Evolutionary conservation across 2,888 invertebrate genomes (phyloP).

Genomic region (Himalopsyche kuldschensis): DNA sequence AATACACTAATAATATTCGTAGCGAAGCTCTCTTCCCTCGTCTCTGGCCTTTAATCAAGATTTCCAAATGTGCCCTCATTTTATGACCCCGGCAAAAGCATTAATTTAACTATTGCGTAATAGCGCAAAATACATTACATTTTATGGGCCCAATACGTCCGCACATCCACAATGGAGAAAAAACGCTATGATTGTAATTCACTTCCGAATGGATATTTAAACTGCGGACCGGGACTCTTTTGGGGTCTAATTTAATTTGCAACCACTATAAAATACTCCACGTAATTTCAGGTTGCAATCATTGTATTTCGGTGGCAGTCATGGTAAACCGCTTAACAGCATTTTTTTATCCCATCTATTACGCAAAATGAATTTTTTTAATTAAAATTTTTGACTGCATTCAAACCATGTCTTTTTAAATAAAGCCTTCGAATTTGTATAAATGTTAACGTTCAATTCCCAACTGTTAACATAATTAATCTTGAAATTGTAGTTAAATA

Average conservation of each 20-base stretch:
- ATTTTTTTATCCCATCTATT: too few relatives aligned
- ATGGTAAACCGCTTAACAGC: too few relatives aligned
- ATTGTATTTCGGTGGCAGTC: too few relatives aligned
- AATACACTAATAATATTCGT: not conserved
- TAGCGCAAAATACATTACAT: constrained; percentile 15
- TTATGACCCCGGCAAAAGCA: constrained; percentile 6
- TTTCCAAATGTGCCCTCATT: constrained; percentile 10
- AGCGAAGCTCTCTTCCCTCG: not conserved
- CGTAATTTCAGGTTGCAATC: too few relatives aligned
- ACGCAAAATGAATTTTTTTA: too few relatives aligned
- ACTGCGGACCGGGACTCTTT: not conserved
- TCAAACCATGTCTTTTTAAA: too few relatives aligned
- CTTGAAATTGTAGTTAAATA: too few relatives aligned
- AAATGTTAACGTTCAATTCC: too few relatives aligned
- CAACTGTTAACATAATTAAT: too few relatives aligned
- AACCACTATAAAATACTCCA: too few relatives aligned
- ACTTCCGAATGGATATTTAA: not conserved
- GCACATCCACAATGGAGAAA: not conserved
- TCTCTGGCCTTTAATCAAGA: constrained; percentile 3
- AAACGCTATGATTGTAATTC: not conserved
- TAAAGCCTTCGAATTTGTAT: too few relatives aligned
- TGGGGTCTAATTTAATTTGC: not conserved
- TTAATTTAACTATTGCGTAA: constrained; percentile 16
- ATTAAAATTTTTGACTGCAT: too few relatives aligned
- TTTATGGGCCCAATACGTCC: constrained; percentile 10